Conservation (phyloP, 2,888 invertebrate species). For the Plusia festucae region DNA sequence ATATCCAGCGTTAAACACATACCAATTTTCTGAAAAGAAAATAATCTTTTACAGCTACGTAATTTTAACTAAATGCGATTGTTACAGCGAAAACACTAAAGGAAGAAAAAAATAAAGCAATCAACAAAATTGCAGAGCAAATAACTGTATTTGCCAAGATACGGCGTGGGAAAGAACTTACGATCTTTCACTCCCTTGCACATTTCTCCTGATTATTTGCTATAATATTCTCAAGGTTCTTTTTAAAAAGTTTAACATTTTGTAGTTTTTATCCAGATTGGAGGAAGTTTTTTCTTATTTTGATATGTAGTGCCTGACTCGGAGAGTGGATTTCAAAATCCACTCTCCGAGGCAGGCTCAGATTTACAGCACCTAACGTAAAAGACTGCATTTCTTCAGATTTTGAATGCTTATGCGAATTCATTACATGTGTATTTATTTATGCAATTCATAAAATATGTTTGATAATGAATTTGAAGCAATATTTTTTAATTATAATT, state of each 20-base stretch:
- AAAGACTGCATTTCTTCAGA: too few relatives aligned
- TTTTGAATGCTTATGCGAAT: too few relatives aligned
- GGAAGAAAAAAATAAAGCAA: conserved; percentile 10
- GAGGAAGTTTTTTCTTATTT: neutral
- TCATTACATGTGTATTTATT: too few relatives aligned
- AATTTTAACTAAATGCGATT: neutral
- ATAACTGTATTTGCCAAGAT: neutral
- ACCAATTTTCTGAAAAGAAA: neutral
- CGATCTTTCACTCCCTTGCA: neutral
- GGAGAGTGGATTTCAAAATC: too few relatives aligned
- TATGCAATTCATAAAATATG: too few relatives aligned
- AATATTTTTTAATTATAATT: too few relatives aligned
- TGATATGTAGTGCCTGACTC: neutral
- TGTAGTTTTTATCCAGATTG: neutral
- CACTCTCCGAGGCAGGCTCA: too few relatives aligned
- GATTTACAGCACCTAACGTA: too few relatives aligned
- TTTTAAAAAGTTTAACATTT: conserved; percentile 1
- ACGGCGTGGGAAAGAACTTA: neutral
- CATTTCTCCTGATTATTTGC: neutral
- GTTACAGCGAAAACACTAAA: conserved; percentile 5
- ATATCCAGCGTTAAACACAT: neutral
- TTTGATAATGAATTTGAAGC: too few relatives aligned
- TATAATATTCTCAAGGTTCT: neutral
- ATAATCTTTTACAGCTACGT: neutral
- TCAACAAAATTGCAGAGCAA: conserved; percentile 5